Evolutionary conservation across 2,797 vertebrate genomes (phyloP).

Genomic region (Okamejei kenojei): DNA sequence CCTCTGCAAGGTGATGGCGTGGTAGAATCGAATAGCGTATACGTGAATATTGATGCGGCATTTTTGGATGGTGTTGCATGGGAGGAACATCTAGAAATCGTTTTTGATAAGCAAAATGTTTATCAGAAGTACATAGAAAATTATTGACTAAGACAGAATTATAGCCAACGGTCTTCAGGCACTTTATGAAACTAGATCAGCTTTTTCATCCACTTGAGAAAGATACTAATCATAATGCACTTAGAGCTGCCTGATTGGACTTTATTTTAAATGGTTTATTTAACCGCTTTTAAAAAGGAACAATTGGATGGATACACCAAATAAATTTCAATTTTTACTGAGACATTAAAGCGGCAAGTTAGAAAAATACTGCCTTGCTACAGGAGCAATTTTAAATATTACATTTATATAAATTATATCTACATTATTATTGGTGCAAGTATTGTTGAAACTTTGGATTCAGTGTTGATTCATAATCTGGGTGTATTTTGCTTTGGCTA

Average conservation of each 20-base stretch:
- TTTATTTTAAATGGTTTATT: background rate
- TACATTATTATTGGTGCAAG: background rate
- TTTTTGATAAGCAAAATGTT: background rate
- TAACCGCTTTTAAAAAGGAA: background rate
- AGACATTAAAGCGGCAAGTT: background rate
- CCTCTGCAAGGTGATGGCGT: too few species aligned
- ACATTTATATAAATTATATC: background rate
- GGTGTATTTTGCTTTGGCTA: too few species aligned
- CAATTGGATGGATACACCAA: background rate
- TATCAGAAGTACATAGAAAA: background rate
- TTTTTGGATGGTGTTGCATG: too few species aligned
- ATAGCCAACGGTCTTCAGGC: background rate
- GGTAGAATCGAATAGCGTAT: too few species aligned
- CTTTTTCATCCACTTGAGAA: background rate
- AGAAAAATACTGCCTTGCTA: background rate
- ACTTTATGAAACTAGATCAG: background rate
- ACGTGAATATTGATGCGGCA: too few species aligned
- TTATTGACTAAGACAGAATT: background rate
- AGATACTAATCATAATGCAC: background rate
- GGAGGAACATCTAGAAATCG: too few species aligned
- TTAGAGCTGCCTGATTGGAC: background rate
- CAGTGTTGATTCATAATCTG: too few species aligned
- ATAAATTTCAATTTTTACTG: background rate
- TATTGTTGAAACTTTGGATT: background rate
- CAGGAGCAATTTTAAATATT: background rate